Evolutionary conservation across 2,888 invertebrate species (phyloP), one percentile per base, ranked within the genome.

Genomic region (Tolmerus cingulatus): DNA sequence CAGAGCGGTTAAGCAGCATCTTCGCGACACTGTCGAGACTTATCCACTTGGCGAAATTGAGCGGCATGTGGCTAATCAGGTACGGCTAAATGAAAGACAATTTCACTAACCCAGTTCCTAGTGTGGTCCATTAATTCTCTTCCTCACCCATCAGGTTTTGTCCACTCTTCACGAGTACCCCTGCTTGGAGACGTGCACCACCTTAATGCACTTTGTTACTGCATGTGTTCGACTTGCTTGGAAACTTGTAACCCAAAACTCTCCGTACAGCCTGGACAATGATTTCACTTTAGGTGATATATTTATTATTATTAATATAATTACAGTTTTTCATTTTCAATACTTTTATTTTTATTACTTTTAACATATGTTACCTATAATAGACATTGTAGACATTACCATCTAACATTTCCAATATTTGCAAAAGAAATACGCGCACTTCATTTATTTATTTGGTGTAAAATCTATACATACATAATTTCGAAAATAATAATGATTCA

Each of bases 91-190:
- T 34, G 43, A 23, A 23, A 82, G 74, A 23, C 57, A 82, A 82
- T 87, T 87, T 87, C 82, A 87, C 81, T 87, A 87, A 87, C 86
- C 86, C 57, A 77, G 40, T 74, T 74, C 46, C n/a, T 46, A 77
- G 51, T 77, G 74, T n/a, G n/a, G n/a, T 40, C 40, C 5, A 76
- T 30, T 74, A 51, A 19, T 76, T 76, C n/a, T 30, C 27, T 66
- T 27, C 66, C 66, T 5, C 74, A 27, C 34, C 40, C 40, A 76
- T 88, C 95, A 97, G 94, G 95, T 99, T 89, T 95, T 97, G 92
- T 96, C 96, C 89, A 98, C 98, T 0, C 94, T 99, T 23, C 97
- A 97, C 91, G 98, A 98, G 93, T 99, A 98, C 93, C 97, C 98
- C 46, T 97, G 97, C 91, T 94, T 99, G 90, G 96, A 96, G 89